Evolutionary conservation across 2,888 invertebrate genomes (phyloP).

Genomic region (Hipparchia semele): DNA sequence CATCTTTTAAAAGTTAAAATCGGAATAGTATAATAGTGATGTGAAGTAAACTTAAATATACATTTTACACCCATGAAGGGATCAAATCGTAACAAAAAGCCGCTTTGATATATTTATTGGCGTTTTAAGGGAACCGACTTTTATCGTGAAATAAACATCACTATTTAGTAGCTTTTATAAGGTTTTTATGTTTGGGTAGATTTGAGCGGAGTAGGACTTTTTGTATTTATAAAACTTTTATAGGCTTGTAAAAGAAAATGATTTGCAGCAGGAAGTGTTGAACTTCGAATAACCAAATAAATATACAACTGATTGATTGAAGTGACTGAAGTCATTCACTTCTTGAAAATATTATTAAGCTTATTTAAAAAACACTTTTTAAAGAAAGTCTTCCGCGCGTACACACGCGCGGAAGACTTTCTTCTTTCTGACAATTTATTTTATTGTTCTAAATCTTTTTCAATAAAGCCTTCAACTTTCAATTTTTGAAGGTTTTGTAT

Average conservation of each 20-base stretch:
- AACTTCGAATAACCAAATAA: too few species aligned
- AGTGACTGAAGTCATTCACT: too few species aligned
- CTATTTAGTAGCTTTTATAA: slow-evolving; percentile 76
- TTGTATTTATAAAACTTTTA: neutral
- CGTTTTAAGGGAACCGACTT: slow-evolving; percentile 64
- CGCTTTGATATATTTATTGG: slow-evolving; percentile 72
- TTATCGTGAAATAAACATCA: slow-evolving; percentile 72
- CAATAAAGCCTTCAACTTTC: too few species aligned
- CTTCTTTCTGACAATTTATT: too few species aligned
- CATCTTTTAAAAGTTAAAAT: slow-evolving; percentile 11
- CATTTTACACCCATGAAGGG: slow-evolving; percentile 42
- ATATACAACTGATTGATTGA: too few species aligned
- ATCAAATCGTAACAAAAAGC: slow-evolving; percentile 51
- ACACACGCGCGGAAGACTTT: too few species aligned
- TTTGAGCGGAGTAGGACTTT: slow-evolving; percentile 51
- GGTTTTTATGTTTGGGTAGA: slow-evolving; percentile 58
- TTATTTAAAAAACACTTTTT: too few species aligned
- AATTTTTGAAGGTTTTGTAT: too few species aligned
- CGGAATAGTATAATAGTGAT: slow-evolving; percentile 30
- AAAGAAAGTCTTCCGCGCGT: too few species aligned
- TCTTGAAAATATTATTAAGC: too few species aligned
- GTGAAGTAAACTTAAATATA: slow-evolving; percentile 37
- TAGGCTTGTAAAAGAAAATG: neutral
- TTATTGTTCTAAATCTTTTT: too few species aligned
- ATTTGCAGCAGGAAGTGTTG: neutral